A percentile compares a stretch with the other conserved stretches of the same genome.
Conservation (phyloP, 2,888 invertebrate species). For the Coelinius sp. region DNA sequence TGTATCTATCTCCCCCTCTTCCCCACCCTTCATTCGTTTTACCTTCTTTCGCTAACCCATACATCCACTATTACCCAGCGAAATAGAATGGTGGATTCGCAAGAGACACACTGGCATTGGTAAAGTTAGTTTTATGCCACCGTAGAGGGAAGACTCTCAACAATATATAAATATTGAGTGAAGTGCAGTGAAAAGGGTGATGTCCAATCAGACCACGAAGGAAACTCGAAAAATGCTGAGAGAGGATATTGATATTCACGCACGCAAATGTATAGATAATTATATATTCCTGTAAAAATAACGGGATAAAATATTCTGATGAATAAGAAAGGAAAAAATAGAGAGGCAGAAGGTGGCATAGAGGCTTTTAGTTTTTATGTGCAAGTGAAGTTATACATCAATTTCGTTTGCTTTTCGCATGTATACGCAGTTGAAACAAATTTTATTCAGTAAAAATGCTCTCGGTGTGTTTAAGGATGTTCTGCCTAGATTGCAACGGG, state of each 20-base stretch:
- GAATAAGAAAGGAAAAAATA: not conserved
- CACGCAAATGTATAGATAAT: conserved; percentile 43
- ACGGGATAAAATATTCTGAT: not conserved
- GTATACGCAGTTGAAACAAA: not conserved
- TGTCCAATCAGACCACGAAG: conserved; percentile 53
- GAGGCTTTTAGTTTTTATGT: conserved; percentile 35
- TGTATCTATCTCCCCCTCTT: conserved; percentile 1
- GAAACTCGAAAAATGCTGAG: conserved; percentile 27
- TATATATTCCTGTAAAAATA: not conserved
- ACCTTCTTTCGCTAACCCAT: not conserved
- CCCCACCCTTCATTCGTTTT: not conserved
- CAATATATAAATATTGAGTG: not conserved
- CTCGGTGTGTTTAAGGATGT: too few species aligned
- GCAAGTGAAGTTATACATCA: conserved; percentile 35
- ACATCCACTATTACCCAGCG: conserved; percentile 5
- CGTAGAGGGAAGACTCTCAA: conserved; percentile 37
- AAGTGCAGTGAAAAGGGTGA: conserved; percentile 16
- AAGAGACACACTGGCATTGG: conserved; percentile 43
- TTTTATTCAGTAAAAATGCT: too few species aligned
- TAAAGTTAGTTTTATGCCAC: conserved; percentile 57
- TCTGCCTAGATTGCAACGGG: not conserved
- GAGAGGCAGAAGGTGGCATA: not conserved
- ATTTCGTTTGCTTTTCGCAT: conserved; percentile 15
- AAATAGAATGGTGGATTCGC: conserved; percentile 47
- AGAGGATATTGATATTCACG: conserved; percentile 31